Evolutionary conservation across 2,888 invertebrate genomes (phyloP), one percentile per base, ranked within the genome.

Genomic region (Platynereis dumerilii): DNA sequence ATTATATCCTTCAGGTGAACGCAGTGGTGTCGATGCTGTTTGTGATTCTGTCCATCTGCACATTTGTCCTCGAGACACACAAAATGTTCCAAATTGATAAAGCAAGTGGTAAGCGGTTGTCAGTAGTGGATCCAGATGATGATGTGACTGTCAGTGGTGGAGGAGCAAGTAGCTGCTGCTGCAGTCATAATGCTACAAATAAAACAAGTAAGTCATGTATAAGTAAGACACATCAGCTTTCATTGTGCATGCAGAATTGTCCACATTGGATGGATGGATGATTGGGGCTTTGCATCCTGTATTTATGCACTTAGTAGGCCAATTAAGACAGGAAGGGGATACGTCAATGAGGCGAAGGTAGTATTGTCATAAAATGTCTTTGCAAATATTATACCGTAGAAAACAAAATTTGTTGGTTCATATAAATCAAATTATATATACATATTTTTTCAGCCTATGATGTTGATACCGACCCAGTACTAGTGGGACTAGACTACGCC

Each of bases 41-140:
- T 64, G 81, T 82, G 24, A 70, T 76, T 17, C 60, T 81, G 60
- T 81, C 82, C 15, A 82, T 83, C 59, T 77, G 71, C 7, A 76
- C 78, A 26, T 83, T 82, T 72, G 78, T 79, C 53, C 72, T 81
- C 63, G 83, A 82, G 68, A 81, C 82, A 0, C 81, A 82, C 71
- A 65, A 70, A 26, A 67, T 74, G 71, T 81, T 82, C 72, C 77
- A 80, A 2, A 74, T 80, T 59, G 70, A 70, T 34, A 56, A 48
- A 28, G 42, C 28, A 20, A 57, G 58, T 1, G 42, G 44, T 3
- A 53, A 28, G 1, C 26, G 64, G 3, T 69, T 70, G 69, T 24
- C 39, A 20, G 48, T 26, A 2, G 22, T 68, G 3, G 20, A 27
- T 10, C 68, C 69, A 1, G 64, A 58, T 0, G 62, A 62, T 0